Base-by-base conservation (phyloP, 1,140 invertebrate species). In the Linepithema humile region DNA sequence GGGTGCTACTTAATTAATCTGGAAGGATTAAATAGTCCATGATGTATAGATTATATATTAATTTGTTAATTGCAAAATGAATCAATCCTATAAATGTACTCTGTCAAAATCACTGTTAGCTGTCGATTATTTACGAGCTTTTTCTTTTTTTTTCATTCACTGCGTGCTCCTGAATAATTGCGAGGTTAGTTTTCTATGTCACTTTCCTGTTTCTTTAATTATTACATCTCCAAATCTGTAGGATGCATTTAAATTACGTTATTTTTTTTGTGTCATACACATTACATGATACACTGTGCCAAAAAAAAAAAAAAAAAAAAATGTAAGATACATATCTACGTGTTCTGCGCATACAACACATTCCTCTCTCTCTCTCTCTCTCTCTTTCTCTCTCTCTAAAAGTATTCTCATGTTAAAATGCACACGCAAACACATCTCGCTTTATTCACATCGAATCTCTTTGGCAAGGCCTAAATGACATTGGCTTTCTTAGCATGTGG, bases 121-220 rank as follows among this genome's bases (percentile, higher is more conserved):
- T 32, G 82, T 84, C 83, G 67, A 90, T 93, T 90, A 93, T 92
- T 94, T 90, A 93, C 88, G 87, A 91, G 89, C 78, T 85, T 91
- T 93, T 91, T 92, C 86, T 92, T 91, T 91, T 90, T 91, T 83
- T 77, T 88, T 87, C 89, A 91, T 91, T 90, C 90, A 91, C 88
- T 92, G 89, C 89, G 88, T 91, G 91, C 80, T 91, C 92, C 92
- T 89, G 91, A 92, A 89, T 88, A 86, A 92, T 92, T 93, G 88
- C 88, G 93, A 94, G 94, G 94, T 94, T 89, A 94, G 94, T 94
- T 94, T 94, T 94, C 90, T 94, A 94, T 85, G 91, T 94, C 89
- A 94, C 93, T 91, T 94, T 94, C 85, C 89, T 94, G 89, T 94
- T 94, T 89, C 92, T 94, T 88, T 94, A 93, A 94, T 83, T 72